These are phyloP conservation scores for Tetropium fuscum DNA, from an alignment of 2,888 invertebrate genomes.

Conservation along the genomic window DNA sequence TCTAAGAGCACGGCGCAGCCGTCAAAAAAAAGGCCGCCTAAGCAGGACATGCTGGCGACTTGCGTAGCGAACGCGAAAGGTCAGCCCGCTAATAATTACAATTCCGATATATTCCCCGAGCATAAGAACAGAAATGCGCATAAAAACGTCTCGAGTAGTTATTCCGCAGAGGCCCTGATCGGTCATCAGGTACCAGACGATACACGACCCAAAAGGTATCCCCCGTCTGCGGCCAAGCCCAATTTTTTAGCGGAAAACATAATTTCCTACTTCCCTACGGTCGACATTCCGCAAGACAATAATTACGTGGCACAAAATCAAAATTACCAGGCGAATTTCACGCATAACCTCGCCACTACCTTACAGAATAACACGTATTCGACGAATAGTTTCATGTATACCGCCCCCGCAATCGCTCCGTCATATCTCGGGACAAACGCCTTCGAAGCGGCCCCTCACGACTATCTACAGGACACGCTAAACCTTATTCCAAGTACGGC, in stretches of 20 bases:
- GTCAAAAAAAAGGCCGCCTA: slow-evolving; percentile 33
- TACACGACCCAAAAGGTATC: slow-evolving; percentile 45
- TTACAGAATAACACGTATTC: slow-evolving; percentile 57
- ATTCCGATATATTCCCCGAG: slow-evolving; percentile 43
- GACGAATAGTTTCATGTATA: slow-evolving; percentile 56
- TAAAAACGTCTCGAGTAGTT: slow-evolving; percentile 59
- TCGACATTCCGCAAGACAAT: slow-evolving; percentile 60
- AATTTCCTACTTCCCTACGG: slow-evolving; percentile 61
- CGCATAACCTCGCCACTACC: slow-evolving; percentile 52
- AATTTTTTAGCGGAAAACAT: slow-evolving; percentile 61
- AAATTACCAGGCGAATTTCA: slow-evolving; percentile 54
- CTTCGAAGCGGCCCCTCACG: slow-evolving; percentile 50
- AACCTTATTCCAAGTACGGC: slow-evolving; percentile 18
- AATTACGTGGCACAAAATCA: slow-evolving; percentile 59
- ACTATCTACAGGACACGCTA: slow-evolving; percentile 30
- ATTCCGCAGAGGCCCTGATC: slow-evolving; percentile 65
- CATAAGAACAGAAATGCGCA: slow-evolving; percentile 46
- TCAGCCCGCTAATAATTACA: slow-evolving; percentile 2
- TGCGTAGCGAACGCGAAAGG: not conserved
- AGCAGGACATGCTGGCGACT: slow-evolving; percentile 14
- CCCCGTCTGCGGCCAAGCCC: slow-evolving; percentile 47
- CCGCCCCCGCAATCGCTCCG: slow-evolving; percentile 53
- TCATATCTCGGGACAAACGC: slow-evolving; percentile 55
- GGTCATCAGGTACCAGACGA: slow-evolving; percentile 54
- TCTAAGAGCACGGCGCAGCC: slow-evolving; percentile 34